Base-by-base conservation (phyloP, 2,113 vertebrate species). In the Oryzias woworae region DNA sequence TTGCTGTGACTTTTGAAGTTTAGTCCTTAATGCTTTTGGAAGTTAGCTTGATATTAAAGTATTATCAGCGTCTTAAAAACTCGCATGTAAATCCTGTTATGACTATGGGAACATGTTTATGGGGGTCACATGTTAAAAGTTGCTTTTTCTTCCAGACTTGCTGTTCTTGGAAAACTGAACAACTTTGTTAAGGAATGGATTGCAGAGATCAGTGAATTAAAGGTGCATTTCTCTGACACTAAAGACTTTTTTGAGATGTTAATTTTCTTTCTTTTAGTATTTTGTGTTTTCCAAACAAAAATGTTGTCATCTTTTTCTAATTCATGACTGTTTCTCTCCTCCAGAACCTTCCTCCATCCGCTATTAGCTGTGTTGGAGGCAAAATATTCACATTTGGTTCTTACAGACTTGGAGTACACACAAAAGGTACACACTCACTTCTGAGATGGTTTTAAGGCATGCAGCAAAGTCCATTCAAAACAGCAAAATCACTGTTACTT, bases 351-450 rank as follows among this genome's bases (percentile, higher is more conserved):
- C 95, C 96, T 59, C 92, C 92, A 64, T 94, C 95, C 24, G 83
- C 91, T 62, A 88, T 90, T 79, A 92, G 85, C 52, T 93, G 90
- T 75, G 92, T 93, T 69, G 94, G 94, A 70, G 97, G 96, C 51
- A 99, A 97, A 89, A 95, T 99, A 90, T 95, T 97, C 89, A 98
- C 97, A 0, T 99, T 99, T 91, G 97, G 97, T 15, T 99, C 97
- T 6, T 99, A 98, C 62, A 92, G 93, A 12, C 95, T 99, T 52
- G 97, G 97, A 77, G 97, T 99, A n/a, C 97, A 99, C 80, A 98
- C 96, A 53, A 99, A 96, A 96, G 97, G 97, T 98, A 94, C 54
- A 1, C 49, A 3, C 58, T 57, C 23, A 4, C 26, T 44, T 14
- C 7, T 52, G 22, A 5, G 1, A 4, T 24, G n/a, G 56, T 26